phyloP scores from a whole-genome alignment of 2,888 invertebrate species.

The Amiota communis region DNA sequence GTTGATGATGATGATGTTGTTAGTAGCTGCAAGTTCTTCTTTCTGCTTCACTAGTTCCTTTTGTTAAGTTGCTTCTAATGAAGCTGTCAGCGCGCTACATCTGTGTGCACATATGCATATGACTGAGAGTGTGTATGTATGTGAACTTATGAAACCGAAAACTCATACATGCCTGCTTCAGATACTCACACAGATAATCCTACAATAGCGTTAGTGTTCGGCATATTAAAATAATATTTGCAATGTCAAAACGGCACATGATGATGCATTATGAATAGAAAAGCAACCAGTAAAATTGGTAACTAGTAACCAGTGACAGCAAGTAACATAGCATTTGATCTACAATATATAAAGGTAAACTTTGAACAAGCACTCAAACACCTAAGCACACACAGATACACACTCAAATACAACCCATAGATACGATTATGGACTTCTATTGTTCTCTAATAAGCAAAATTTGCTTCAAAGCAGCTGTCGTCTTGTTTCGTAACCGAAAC shows the following conservation, averaged over 20 bases:
- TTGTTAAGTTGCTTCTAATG: conserved; percentile 12
- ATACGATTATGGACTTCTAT: not conserved
- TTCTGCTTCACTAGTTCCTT: not conserved
- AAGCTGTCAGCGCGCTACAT: conserved; percentile 11
- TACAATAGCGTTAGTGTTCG: conserved; percentile 29
- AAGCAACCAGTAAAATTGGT: conserved; percentile 9
- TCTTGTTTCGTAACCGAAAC: conserved; percentile 36
- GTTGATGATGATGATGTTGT: not conserved
- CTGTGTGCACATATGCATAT: not conserved
- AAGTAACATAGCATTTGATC: too few relatives aligned
- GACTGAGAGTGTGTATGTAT: conserved; percentile 34
- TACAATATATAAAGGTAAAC: conserved; percentile 47
- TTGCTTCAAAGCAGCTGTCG: conserved; percentile 30
- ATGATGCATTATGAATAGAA: not conserved
- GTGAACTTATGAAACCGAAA: conserved; percentile 32
- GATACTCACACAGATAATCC: not conserved
- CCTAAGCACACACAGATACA: conserved; percentile 21
- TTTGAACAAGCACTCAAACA: conserved; percentile 17
- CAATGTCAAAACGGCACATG: conserved; percentile 50
- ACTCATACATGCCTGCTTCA: not conserved
- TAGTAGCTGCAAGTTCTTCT: not conserved
- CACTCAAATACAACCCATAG: not conserved
- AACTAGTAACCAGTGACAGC: too few relatives aligned
- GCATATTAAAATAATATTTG: conserved; percentile 66
- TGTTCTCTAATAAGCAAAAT: conserved; percentile 15